A percentile compares a stretch with the other conserved stretches of the same genome.
These are phyloP conservation scores for Pyrochroa serraticornis DNA, from an alignment of 2,888 invertebrate species.

Conservation along the genomic window DNA sequence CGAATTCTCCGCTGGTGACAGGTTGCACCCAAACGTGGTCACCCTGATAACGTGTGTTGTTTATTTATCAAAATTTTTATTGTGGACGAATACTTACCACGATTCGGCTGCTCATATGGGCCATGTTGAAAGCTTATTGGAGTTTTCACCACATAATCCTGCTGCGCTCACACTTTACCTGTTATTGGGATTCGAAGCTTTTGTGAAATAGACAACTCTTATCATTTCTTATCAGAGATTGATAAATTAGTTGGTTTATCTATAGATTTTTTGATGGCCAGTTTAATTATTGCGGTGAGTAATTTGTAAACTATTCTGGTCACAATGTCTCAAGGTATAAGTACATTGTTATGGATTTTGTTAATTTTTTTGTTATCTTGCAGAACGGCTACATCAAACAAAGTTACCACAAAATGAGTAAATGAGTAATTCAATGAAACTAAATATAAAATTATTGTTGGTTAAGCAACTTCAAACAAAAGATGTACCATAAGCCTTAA, in stretches of 20 bases:
- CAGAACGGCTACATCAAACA: too few species aligned
- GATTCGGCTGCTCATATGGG: neutral
- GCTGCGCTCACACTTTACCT: neutral
- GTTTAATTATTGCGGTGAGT: too few species aligned
- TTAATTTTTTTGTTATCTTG: too few species aligned
- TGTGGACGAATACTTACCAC: neutral
- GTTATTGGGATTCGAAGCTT: neutral
- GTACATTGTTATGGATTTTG: too few species aligned
- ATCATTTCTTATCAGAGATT: neutral
- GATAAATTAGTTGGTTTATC: neutral
- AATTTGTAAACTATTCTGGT: too few species aligned
- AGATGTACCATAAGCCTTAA: too few species aligned
- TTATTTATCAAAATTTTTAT: neutral
- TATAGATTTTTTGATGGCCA: neutral
- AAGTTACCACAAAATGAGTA: too few species aligned
- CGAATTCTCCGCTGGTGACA: conserved; percentile 72
- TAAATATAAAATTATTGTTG: too few species aligned
- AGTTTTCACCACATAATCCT: neutral
- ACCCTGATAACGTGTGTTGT: conserved; percentile 62
- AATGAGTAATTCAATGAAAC: too few species aligned
- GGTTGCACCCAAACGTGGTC: conserved; percentile 92
- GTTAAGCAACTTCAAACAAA: too few species aligned
- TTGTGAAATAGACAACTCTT: neutral
- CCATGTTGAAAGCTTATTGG: neutral
- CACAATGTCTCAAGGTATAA: too few species aligned